A percentile compares a stretch with the other conserved stretches of the same genome.
Evolutionary conservation across 2,797 vertebrate genomes (phyloP).

Genomic region (Pangasius macronema): DNA sequence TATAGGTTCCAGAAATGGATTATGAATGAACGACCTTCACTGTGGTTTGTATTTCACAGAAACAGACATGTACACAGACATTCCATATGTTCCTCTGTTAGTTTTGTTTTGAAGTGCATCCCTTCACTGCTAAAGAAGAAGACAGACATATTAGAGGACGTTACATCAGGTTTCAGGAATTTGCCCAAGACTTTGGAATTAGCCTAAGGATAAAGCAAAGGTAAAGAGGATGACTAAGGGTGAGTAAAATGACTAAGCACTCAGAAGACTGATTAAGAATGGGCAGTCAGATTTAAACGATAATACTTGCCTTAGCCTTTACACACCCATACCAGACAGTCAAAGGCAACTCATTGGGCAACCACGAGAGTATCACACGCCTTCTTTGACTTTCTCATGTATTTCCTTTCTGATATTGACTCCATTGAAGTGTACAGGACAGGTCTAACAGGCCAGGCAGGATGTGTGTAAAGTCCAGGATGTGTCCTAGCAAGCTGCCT

Average conservation of each 20-base stretch:
- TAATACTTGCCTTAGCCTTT: slow-evolving; percentile 62
- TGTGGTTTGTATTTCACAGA: not conserved
- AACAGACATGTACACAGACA: not conserved
- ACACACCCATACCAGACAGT: slow-evolving; percentile 20
- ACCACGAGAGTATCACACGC: no score
- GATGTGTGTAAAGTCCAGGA: slow-evolving; percentile 46
- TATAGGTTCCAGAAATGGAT: not conserved
- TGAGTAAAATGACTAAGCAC: not conserved
- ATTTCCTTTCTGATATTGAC: not conserved
- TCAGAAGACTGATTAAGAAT: not conserved
- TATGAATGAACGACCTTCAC: not conserved
- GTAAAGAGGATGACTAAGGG: not conserved
- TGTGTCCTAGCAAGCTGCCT: slow-evolving; percentile 21
- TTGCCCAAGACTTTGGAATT: not conserved
- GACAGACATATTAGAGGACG: not conserved
- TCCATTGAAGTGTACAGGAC: not conserved
- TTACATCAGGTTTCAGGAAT: slow-evolving; percentile 4
- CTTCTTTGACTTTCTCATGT: not conserved
- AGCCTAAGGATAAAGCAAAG: not conserved
- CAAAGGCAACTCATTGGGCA: not conserved
- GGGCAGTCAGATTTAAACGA: not conserved
- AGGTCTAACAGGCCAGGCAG: slow-evolving; percentile 43
- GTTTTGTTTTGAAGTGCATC: not conserved
- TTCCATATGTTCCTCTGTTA: not conserved
- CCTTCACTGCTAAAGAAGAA: not conserved